Base-by-base conservation (phyloP, 2,797 vertebrate species). In the Carduelis carduelis region DNA sequence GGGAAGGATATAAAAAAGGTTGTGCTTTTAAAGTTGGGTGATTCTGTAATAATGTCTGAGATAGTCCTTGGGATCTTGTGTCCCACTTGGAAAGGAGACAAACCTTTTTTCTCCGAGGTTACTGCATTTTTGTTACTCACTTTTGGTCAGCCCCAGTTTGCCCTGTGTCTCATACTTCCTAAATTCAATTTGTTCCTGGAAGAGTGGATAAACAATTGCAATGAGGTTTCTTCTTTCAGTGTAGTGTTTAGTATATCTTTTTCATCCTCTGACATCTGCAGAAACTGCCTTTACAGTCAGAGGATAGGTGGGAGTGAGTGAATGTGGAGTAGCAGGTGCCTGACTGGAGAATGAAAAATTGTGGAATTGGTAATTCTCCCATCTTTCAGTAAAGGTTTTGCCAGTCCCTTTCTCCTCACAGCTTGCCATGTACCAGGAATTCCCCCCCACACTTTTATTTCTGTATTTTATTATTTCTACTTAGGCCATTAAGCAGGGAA, bases 1-100 rank as follows among this genome's bases (percentile, higher is more conserved):
- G 80, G 70, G 69, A 59, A 94, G 27, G 59, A 37, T 30, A 69
- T 44, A 18, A 82, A 81, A 87, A 78, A 84, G 50, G 55, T 57
- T 70, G 10, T 66, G 22, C 83, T 83, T 92, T 49, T 89, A 27
- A 90, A 89, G 46, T 68, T 2, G 0, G 24, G 22, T 77, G 57
- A n/a, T 75, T 35, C 64, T 37, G 2, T 55, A 60, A 43, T 65
- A 84, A 53, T 18, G 27, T 83, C 47, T 75, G 70, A 82, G 72
- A 71, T 13, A 61, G 69, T 95, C 69, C 72, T 81, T 68, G 34
- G 80, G 44, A 81, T 79, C 43, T 71, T 44, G 43, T 2, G 0
- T 61, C 74, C 88, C 23, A 6, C 47, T 56, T 81, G 83, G 77
- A 59, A 65, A 53, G 55, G 44, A 41, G 37, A 72, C 21, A 82